Conservation (phyloP, 2,797 vertebrate genomes). For the Pangasius mekongensis region DNA sequence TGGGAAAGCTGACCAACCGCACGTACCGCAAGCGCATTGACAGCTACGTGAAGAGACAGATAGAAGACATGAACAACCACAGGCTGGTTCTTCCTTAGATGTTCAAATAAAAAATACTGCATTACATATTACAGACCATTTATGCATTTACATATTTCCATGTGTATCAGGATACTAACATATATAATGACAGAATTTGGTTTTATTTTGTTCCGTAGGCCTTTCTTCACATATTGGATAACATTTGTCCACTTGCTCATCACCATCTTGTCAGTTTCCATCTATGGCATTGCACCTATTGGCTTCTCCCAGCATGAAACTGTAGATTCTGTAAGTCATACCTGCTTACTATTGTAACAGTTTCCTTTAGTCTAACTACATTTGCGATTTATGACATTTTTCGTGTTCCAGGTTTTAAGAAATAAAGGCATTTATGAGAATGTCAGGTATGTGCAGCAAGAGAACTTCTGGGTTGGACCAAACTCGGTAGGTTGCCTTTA, state of each 20-base stretch:
- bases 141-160: conserved; percentile 10
- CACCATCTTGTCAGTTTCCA: conserved; percentile 89
- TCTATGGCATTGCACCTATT: conserved; percentile 92
- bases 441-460: conserved; percentile 95
- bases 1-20: conserved; percentile 93
- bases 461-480: conserved; percentile 98
- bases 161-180: not conserved
- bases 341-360: not conserved
- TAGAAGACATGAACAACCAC: conserved; percentile 98
- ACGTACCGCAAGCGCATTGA: conserved; percentile 95
- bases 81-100: conserved; percentile 74
- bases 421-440: conserved; percentile 98
- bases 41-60: conserved; percentile 93
- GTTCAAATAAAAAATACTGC: not conserved
- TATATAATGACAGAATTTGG: not conserved
- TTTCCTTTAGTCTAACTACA: not conserved
- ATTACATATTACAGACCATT: not conserved
- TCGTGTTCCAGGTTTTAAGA: conserved; percentile 82
- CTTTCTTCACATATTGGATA: conserved; percentile 98
- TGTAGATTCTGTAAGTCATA: conserved; percentile 90
- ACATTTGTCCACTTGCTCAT: conserved; percentile 95
- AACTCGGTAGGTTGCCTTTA: conserved; percentile 84
- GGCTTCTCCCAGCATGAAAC: conserved; percentile 97
- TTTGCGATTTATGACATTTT: conserved; percentile 20
- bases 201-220: conserved; percentile 72